Base-by-base conservation (phyloP, 2,888 invertebrate species). In the Tetheella fluctuosa region DNA sequence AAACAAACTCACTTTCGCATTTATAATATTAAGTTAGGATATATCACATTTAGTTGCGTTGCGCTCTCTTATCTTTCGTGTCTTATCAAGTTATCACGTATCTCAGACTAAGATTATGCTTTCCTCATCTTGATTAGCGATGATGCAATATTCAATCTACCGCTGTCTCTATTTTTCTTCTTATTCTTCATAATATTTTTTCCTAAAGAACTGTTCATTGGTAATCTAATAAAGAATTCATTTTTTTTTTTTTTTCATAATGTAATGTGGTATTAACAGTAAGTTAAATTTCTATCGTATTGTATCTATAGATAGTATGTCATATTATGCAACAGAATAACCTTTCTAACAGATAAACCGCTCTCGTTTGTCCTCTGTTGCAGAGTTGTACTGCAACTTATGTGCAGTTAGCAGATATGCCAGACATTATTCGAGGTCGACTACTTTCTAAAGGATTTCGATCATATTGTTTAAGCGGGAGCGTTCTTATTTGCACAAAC, bases 401-500 rank as follows among this genome's bases (percentile, higher is more conserved):
- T 37, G 4, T 57, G 17, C 42, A 23, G 30, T 15, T 55, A 34
- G 53, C 60, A 55, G 59, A 30, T 42, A 52, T 1, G 52, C 56
- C 56, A 54, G 57, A 52, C 13, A 28, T 42, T 56, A 48, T 54
- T 28, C 71, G 77, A 86, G 85, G 86, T 68, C 78, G 72, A 64
- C 73, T 64, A 74, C 86, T 86, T 86, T 86, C 86, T 76, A 84
- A 81, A 74, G 59, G 64, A 65, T 61, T 23, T 25, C 62, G 70
- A 57, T 23, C 57, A 72, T 39, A 37, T 61, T 76, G 62, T 17
- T 30, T 20, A 48, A 39, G 53, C 60, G 62, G 17, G 10, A 74
- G 78, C 80, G 77, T 55, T 17, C 52, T 55, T 13, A n/a, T n/a
- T 30, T 5, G 17, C 23, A 52, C 20, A 48, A 10, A 20, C n/a